Conservation (phyloP, 2,113 vertebrate genomes). For the Machaerirhynchus nigripectus region DNA sequence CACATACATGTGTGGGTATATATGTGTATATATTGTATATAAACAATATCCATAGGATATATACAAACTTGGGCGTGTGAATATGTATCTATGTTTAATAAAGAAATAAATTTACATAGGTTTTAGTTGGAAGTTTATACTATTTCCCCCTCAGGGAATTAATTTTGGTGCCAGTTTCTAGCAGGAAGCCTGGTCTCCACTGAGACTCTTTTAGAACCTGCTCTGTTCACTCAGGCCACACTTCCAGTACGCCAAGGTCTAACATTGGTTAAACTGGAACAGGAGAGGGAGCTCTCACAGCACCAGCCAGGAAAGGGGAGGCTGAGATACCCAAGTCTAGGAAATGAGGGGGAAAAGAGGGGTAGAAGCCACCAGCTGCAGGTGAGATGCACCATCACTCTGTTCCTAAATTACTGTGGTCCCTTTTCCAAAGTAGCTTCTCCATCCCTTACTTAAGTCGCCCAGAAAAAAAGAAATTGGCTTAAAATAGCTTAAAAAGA, state of each 20-base stretch:
- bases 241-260: not conserved
- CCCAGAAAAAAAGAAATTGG: not conserved
- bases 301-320: not conserved
- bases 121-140: not conserved
- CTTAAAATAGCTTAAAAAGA: not conserved
- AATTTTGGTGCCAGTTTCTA: not conserved
- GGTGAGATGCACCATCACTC: not conserved
- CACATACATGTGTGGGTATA: not conserved
- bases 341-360: not conserved
- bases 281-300: conserved; percentile 50
- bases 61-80: not conserved
- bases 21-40: not conserved
- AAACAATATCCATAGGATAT: not conserved
- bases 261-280: not conserved
- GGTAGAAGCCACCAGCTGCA: not conserved
- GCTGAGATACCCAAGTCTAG: not conserved
- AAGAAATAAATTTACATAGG: not conserved
- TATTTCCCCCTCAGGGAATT: not conserved
- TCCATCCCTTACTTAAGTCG: not conserved
- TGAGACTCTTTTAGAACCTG: not conserved
- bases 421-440: not conserved
- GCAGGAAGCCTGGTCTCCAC: not conserved
- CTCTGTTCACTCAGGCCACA: fast-evolving
- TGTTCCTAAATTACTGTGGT: not conserved
- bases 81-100: not conserved